Evolutionary conservation across 2,888 invertebrate genomes (phyloP).

Genomic region (Hydriomena furcata): DNA sequence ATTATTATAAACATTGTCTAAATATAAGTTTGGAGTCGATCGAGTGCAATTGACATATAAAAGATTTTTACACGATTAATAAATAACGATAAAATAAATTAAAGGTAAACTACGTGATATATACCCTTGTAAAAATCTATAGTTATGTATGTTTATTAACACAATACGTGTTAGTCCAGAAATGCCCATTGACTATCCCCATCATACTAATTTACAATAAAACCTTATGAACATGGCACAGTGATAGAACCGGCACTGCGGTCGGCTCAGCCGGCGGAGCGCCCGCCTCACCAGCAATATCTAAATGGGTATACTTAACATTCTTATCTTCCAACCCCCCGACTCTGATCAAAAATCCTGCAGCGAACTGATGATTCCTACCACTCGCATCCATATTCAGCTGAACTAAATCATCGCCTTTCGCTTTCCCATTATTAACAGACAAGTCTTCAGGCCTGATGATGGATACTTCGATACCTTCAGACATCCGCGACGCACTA

Average conservation of each 20-base stretch:
- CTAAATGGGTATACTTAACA: slow-evolving; percentile 90
- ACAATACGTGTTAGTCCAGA: too few relatives aligned
- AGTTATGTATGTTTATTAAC: too few relatives aligned
- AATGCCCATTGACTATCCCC: too few relatives aligned
- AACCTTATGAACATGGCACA: slow-evolving; percentile 80
- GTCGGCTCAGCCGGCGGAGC: slow-evolving; percentile 87
- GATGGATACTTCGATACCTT: slow-evolving; percentile 90
- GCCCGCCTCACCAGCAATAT: slow-evolving; percentile 90
- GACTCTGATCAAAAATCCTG: slow-evolving; percentile 89
- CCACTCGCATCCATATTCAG: slow-evolving; percentile 58
- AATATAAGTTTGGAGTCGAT: too few relatives aligned
- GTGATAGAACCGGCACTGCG: slow-evolving; percentile 87
- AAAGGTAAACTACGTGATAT: too few relatives aligned
- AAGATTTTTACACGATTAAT: too few relatives aligned
- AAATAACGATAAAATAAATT: too few relatives aligned
- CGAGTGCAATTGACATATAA: too few relatives aligned
- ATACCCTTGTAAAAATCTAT: too few relatives aligned
- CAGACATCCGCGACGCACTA: slow-evolving; percentile 86
- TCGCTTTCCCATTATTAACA: slow-evolving; percentile 86
- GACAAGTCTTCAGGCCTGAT: slow-evolving; percentile 87
- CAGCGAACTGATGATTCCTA: slow-evolving; percentile 78
- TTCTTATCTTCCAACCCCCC: slow-evolving; percentile 92
- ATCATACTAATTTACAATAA: slow-evolving; percentile 41
- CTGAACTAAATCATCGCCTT: slow-evolving; percentile 90
- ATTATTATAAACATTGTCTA: too few relatives aligned